These are phyloP conservation scores for Pseudococcus longispinus DNA, from an alignment of 2,888 invertebrate species.

Conservation along the genomic window DNA sequence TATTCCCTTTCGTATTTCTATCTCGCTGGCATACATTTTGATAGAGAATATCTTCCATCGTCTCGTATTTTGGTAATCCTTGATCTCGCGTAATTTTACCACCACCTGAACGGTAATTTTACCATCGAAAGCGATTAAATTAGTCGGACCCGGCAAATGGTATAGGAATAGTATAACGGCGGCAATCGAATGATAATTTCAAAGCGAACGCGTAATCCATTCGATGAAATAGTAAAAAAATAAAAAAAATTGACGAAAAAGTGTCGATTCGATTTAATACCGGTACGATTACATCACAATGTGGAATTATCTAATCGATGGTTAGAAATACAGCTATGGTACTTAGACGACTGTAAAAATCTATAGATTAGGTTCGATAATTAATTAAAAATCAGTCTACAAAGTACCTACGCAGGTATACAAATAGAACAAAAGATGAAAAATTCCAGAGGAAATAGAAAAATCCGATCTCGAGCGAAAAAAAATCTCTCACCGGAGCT, in stretches of 20 bases:
- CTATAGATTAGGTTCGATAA: neutral
- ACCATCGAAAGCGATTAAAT: neutral
- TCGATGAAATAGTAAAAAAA: neutral
- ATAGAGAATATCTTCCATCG: neutral
- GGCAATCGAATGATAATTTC: constrained; percentile 3
- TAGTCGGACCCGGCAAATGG: neutral
- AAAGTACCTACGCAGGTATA: too few species aligned
- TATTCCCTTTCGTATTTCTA: too few species aligned
- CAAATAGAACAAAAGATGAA: neutral
- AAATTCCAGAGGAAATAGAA: neutral
- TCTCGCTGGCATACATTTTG: too few species aligned
- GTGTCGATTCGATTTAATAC: neutral
- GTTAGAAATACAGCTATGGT: neutral
- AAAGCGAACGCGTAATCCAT: neutral
- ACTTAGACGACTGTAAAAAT: neutral
- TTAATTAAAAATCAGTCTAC: neutral
- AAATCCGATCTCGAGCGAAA: neutral
- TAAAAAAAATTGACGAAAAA: neutral
- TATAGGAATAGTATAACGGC: neutral
- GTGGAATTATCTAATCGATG: neutral
- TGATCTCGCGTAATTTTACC: neutral
- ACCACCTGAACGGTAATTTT: neutral
- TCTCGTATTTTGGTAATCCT: neutral
- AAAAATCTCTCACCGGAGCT: neutral
- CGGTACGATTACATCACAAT: neutral